These are phyloP conservation scores for Plotosus lineatus DNA, from an alignment of 2,113 vertebrate species.

Conservation along the genomic window DNA sequence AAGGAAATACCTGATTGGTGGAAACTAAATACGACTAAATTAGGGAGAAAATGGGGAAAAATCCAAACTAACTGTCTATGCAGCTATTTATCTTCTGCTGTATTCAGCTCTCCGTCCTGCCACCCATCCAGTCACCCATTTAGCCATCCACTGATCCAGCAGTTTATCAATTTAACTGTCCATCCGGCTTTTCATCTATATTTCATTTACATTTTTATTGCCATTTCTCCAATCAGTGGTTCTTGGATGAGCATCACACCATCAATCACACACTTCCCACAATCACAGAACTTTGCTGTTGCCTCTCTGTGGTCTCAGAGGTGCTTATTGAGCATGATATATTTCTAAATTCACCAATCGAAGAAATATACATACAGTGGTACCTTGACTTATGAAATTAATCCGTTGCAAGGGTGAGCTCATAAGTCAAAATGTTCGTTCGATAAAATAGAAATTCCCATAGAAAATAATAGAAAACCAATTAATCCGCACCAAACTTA, in stretches of 20 bases:
- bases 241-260: neutral
- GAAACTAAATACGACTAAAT: too few relatives aligned
- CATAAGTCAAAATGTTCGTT: too few relatives aligned
- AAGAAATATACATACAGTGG: too few relatives aligned
- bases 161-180: neutral
- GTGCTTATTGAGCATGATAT: neutral
- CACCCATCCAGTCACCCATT: neutral
- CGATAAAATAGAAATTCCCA: too few relatives aligned
- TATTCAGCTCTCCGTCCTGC: neutral
- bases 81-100: neutral
- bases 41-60: too few relatives aligned
- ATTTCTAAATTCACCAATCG: neutral
- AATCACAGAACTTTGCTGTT: neutral
- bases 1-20: too few relatives aligned
- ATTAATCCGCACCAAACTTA: too few relatives aligned
- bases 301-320: neutral
- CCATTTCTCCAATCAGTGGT: neutral
- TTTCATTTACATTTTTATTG: neutral
- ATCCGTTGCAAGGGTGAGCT: too few relatives aligned
- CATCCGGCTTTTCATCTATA: neutral
- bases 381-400: too few relatives aligned
- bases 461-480: too few relatives aligned
- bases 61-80: neutral
- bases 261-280: neutral
- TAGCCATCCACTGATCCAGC: neutral